A percentile compares a stretch with the other conserved stretches of the same genome.
Conservation (phyloP, 2,113 vertebrate genomes). For the Grallaria varia region DNA sequence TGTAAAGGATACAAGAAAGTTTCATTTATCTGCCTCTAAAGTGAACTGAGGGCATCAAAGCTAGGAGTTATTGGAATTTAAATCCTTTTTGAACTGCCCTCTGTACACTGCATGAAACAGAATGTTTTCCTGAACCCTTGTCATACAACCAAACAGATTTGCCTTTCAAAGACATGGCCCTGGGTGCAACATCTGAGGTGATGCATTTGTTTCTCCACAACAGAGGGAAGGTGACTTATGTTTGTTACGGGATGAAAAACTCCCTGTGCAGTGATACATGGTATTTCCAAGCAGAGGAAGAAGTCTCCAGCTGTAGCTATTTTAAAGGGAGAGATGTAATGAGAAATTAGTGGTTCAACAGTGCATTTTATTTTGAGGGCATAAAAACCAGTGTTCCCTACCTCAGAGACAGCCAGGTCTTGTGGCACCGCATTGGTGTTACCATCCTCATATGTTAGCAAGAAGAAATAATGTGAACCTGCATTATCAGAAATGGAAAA, state of each 20-base stretch:
- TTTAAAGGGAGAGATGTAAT: neutral
- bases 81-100: neutral
- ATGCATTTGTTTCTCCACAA: neutral
- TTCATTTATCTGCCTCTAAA: slow-evolving; percentile 9
- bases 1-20: neutral
- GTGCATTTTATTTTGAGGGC: neutral
- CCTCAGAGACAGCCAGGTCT: neutral
- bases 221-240: neutral
- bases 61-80: neutral
- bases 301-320: neutral
- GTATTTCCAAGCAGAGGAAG: neutral
- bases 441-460: neutral
- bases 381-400: neutral
- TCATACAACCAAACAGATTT: neutral
- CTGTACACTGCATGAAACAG: neutral
- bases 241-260: neutral
- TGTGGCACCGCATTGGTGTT: neutral
- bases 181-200: neutral
- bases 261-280: neutral
- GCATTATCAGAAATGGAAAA: no score
- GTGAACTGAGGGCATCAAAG: neutral
- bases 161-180: neutral
- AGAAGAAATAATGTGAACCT: neutral
- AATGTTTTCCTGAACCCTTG: neutral
- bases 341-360: neutral